Conservation (phyloP, 2,888 invertebrate species). For the Trachelus iudaicus region DNA sequence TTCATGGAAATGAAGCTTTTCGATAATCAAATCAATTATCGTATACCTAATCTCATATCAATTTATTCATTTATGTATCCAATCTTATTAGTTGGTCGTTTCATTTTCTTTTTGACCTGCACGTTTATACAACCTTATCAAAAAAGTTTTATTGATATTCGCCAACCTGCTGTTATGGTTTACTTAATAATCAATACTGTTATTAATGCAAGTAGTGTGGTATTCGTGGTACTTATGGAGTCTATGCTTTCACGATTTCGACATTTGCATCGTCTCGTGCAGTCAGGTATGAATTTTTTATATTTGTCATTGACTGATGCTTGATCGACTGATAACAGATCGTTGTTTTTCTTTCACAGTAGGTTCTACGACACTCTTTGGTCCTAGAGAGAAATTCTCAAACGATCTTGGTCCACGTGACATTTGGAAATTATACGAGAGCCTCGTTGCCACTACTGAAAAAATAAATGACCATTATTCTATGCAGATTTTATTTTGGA, state of each 20-base stretch:
- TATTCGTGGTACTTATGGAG: neutral
- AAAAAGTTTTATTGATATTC: neutral
- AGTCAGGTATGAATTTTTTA: neutral
- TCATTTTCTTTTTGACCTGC: too few species aligned
- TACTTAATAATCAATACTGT: neutral
- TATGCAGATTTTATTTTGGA: neutral
- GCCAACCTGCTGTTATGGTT: neutral
- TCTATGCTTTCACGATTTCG: neutral
- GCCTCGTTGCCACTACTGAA: neutral
- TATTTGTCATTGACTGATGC: neutral
- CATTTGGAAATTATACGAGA: neutral
- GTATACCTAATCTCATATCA: neutral
- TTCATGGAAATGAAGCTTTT: neutral
- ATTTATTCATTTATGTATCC: neutral
- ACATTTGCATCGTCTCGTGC: neutral
- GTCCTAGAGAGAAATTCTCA: neutral
- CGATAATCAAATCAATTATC: neutral
- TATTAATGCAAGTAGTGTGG: neutral
- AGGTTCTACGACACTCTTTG: neutral
- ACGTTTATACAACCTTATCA: neutral
- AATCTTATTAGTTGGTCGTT: neutral
- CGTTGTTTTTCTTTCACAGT: neutral
- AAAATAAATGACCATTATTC: neutral
- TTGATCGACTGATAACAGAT: neutral
- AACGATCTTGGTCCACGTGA: neutral